These are phyloP conservation scores for Alosa sapidissima DNA, from an alignment of 2,797 vertebrate species.

Conservation along the genomic window DNA sequence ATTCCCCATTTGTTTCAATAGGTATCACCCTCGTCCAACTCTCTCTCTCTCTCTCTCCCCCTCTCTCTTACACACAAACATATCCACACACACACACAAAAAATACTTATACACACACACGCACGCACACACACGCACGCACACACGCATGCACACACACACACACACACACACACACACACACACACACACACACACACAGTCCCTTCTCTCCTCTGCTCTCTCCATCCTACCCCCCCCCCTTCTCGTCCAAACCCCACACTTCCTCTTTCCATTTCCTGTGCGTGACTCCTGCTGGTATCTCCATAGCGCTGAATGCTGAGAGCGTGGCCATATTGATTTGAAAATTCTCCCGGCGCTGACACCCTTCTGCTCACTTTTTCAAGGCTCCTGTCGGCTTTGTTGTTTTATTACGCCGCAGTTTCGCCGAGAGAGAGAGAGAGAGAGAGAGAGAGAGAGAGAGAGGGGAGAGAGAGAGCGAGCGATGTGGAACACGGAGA, in stretches of 20 bases:
- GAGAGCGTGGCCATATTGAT: constrained; percentile 2
- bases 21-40: not conserved
- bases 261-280: not conserved
- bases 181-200: not conserved
- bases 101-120: not conserved
- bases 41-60: not conserved
- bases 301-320: not conserved
- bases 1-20: not conserved
- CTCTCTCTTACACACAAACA: not conserved
- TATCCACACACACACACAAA: not conserved
- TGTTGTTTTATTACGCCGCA: not conserved
- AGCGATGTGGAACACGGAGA: not conserved
- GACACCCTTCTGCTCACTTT: not conserved
- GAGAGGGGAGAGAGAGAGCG: not conserved
- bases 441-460: not conserved
- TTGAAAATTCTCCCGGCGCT: not conserved
- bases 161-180: not conserved
- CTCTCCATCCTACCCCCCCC: not conserved
- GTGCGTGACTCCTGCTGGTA: not conserved
- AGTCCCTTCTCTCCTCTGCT: not conserved
- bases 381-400: constrained; percentile 1
- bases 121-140: not conserved
- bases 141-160: not conserved
- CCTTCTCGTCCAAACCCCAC: not conserved
- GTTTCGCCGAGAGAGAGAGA: not conserved